A percentile compares a stretch with the other conserved stretches of the same genome.
Conservation (phyloP, 2,113 vertebrate genomes). For the Microcebus griseorufus region DNA sequence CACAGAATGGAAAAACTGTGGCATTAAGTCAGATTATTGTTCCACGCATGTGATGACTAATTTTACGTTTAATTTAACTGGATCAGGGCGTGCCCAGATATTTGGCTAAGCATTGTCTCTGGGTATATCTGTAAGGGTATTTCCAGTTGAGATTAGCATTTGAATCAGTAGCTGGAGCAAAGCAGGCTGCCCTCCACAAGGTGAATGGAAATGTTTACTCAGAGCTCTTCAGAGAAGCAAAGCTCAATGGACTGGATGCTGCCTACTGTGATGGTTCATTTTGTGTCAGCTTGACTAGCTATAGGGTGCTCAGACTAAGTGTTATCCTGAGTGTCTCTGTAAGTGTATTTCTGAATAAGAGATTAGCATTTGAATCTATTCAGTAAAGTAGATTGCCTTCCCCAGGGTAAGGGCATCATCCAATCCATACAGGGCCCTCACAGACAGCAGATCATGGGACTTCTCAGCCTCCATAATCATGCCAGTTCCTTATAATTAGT, state of each 20-base stretch:
- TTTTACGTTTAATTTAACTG: background rate
- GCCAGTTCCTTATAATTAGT: background rate
- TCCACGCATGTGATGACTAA: background rate
- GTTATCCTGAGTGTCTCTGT: background rate
- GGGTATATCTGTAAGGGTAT: background rate
- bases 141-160: background rate
- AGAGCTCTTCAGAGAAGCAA: background rate
- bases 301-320: background rate
- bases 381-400: background rate
- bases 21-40: background rate
- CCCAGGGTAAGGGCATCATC: background rate
- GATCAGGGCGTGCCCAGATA: background rate
- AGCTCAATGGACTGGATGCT: background rate
- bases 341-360: background rate
- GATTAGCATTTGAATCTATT: background rate
- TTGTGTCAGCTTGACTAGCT: background rate
- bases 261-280: background rate
- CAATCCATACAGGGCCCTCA: background rate
- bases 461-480: background rate
- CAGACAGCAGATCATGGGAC: background rate
- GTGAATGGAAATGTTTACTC: background rate
- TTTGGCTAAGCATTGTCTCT: background rate
- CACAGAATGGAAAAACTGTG: background rate
- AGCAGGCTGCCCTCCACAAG: background rate
- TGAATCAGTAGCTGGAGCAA: background rate